Evolutionary conservation across 2,888 invertebrate species (phyloP), one percentile per base, ranked within the genome.

Genomic region (Aphrophora alni): DNA sequence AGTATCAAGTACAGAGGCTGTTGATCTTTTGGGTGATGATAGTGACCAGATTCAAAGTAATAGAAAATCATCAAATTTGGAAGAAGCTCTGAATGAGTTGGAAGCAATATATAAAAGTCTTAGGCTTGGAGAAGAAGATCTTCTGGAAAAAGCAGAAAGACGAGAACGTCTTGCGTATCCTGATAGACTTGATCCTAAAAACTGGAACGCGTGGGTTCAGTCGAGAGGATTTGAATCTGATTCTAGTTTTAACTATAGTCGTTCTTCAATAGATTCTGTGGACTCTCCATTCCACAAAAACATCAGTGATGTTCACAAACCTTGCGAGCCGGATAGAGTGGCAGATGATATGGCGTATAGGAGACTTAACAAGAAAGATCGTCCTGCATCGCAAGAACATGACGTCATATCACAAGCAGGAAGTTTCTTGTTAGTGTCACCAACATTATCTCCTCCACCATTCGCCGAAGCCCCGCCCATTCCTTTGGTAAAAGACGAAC

Each of bases 101-200:
- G 97, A 97, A 89, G 94, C 95, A n/a, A 97, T 97, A 86, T 95
- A 96, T 87, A 95, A 96, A 85, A 96, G 95, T 85, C 90, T 97
- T 80, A 93, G 94, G n/a, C 89, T 97, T 76, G 94, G 94, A 0
- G 96, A 96, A 86, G 95, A 95, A 87, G 94, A 95, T 88, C 90
- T 95, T 81, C 88, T 95, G 77, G 95, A 79, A 27, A 79, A 79
- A 73, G 69, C 74, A 21, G 73, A 73, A n/a, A 79, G 33, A 38
- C 68, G 68, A 25, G 27, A 74, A 68, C 68, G 68, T 8, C 38
- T 68, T 24, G 73, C 33, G n/a, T 59, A 79, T 14, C 59, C 59
- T 33, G 74, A 79, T 25, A 79, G 78, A 25, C 17, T 79, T 17
- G 78, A 79, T 38, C 78, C 78, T 25, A 51, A 28, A 14, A 79